A percentile compares a stretch with the other conserved stretches of the same genome.
These are phyloP conservation scores for Thymallus thymallus DNA, from an alignment of 2,113 vertebrate genomes.

Conservation along the genomic window DNA sequence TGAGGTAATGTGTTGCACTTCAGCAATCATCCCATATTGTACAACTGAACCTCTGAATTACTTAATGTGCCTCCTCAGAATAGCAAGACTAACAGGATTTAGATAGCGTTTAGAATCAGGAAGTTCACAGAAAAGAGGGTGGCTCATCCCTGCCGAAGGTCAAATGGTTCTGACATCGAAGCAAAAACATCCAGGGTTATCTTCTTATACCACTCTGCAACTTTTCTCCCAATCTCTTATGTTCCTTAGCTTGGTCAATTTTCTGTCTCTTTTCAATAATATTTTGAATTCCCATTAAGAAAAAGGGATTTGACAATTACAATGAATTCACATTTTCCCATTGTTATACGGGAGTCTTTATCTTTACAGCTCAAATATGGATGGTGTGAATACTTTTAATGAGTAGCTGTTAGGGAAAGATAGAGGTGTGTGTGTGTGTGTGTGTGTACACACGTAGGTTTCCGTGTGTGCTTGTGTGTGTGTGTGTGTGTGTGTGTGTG, in stretches of 20 bases:
- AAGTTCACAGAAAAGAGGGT: neutral
- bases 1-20: neutral
- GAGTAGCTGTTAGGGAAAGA: conserved; percentile 15
- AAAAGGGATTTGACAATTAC: neutral
- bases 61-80: neutral
- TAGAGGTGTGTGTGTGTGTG: neutral
- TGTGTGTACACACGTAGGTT: conserved; percentile 12
- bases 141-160: neutral
- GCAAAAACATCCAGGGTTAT: neutral
- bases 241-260: neutral
- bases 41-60: neutral
- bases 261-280: neutral
- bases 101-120: neutral
- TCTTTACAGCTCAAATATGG: conserved; percentile 15
- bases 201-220: neutral
- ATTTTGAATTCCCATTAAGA: neutral
- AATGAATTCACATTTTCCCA: neutral
- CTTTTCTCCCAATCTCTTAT: neutral
- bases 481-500: too few species aligned
- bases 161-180: neutral
- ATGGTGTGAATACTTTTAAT: conserved; percentile 8
- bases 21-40: neutral
- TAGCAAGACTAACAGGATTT: neutral
- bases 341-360: neutral
- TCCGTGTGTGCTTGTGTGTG: neutral